A percentile compares a stretch with the other conserved stretches of the same genome.
Conservation (phyloP, 1,140 invertebrate genomes). For the Brachionus rotundiformis region DNA sequence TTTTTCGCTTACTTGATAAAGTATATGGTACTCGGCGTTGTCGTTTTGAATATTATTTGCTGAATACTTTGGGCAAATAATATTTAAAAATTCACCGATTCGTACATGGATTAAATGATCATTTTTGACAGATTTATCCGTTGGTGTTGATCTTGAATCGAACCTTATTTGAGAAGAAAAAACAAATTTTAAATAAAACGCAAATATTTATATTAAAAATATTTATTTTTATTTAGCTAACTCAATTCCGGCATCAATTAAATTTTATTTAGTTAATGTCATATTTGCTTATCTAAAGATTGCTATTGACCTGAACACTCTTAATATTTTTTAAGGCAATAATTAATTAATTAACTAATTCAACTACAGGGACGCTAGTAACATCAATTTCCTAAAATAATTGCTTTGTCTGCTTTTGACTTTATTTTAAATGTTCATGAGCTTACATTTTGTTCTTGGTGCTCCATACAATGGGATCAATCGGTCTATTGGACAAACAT, state of each 20-base stretch:
- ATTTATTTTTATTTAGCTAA: conserved; percentile 5
- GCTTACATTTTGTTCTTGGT: conserved; percentile 38
- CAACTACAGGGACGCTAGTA: too few relatives aligned
- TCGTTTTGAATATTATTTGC: background rate
- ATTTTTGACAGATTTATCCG: conserved; percentile 20
- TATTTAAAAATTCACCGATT: conserved; percentile 52
- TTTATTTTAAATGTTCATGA: too few relatives aligned
- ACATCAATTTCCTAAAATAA: too few relatives aligned
- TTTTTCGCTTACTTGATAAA: conserved; percentile 11
- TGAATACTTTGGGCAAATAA: conserved; percentile 40
- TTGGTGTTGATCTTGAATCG: conserved; percentile 5
- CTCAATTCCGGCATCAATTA: background rate
- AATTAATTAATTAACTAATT: too few relatives aligned
- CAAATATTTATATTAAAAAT: conserved; percentile 13
- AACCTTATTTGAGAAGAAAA: conserved; percentile 41
- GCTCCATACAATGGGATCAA: conserved; percentile 39
- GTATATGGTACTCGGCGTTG: conserved; percentile 10
- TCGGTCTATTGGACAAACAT: conserved; percentile 18
- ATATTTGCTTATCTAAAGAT: conserved; percentile 9
- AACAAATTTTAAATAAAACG: background rate
- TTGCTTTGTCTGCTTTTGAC: too few relatives aligned
- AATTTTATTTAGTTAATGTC: background rate
- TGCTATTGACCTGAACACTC: background rate
- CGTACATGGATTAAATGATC: conserved; percentile 48
- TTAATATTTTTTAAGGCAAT: too few relatives aligned